Percentiles rank a stretch among this genome's conserved stretches.
These are phyloP conservation scores for Rynchops niger DNA, from an alignment of 2,113 vertebrate species.

Conservation along the genomic window DNA sequence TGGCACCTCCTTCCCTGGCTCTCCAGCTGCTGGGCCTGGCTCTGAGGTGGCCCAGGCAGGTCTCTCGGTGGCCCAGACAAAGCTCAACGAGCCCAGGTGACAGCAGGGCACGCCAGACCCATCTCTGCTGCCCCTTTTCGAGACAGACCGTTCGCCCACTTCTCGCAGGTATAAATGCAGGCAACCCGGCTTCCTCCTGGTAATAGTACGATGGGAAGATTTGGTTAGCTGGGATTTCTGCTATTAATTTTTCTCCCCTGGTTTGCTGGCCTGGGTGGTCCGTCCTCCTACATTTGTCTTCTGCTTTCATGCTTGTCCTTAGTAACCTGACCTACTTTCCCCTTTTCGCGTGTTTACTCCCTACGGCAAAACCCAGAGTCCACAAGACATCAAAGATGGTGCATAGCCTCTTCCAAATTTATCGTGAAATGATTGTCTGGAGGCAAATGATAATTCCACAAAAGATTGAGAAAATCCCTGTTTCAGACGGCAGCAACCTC, in stretches of 20 bases:
- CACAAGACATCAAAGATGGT: background rate
- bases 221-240: background rate
- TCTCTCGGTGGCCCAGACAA: rapidly evolving
- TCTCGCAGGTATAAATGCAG: background rate
- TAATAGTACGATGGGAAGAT: rapidly evolving
- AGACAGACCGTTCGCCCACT: rapidly evolving
- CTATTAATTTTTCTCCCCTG: background rate
- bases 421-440: background rate
- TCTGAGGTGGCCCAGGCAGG: background rate
- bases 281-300: background rate
- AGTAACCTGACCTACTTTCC: constrained; percentile 11
- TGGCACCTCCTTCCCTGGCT: background rate
- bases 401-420: background rate
- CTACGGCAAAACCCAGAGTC: background rate
- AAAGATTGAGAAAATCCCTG: background rate
- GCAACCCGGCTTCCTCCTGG: background rate
- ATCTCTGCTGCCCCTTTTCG: background rate
- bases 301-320: background rate
- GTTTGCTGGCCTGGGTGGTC: background rate
- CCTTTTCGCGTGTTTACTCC: background rate
- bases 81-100: background rate
- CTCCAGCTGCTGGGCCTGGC: background rate
- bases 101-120: rapidly evolving
- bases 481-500: background rate
- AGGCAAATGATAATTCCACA: background rate